Evolutionary conservation across 2,113 vertebrate species (phyloP).

Genomic region (Sardina pilchardus): DNA sequence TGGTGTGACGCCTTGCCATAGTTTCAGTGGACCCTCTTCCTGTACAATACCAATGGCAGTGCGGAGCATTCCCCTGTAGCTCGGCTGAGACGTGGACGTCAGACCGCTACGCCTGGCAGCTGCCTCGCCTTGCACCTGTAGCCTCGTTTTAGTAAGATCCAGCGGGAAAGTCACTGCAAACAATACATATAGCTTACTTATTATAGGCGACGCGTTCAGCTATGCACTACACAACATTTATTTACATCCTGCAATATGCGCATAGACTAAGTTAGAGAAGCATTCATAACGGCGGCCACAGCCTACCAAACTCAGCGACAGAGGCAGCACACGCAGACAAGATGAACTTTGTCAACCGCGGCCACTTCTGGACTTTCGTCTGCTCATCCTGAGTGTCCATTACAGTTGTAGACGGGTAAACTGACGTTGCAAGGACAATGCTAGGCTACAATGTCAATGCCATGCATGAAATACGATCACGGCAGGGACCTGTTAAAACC

Average conservation of each 20-base stretch:
- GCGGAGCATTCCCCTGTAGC: constrained; percentile 76
- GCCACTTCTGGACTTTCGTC: constrained; percentile 71
- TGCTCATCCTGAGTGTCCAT: constrained; percentile 56
- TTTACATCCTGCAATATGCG: no score
- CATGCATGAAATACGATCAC: background rate
- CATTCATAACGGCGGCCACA: background rate
- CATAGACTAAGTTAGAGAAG: background rate
- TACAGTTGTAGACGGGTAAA: background rate
- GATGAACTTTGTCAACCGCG: constrained; percentile 76
- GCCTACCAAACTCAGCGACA: constrained; percentile 82
- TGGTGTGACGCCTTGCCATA: constrained; percentile 83
- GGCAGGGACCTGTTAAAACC: background rate
- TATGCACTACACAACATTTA: background rate
- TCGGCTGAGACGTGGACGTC: background rate
- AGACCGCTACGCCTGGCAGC: constrained; percentile 49
- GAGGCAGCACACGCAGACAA: constrained; percentile 80
- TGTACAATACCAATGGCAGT: constrained; percentile 74
- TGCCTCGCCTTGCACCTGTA: constrained; percentile 84
- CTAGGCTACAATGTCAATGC: background rate
- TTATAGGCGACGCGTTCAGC: background rate
- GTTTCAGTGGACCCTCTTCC: constrained; percentile 78
- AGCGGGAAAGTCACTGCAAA: constrained; percentile 81
- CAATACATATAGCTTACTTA: background rate
- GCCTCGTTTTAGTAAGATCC: constrained; percentile 84
- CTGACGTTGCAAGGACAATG: background rate